These are phyloP conservation scores for Hyles vespertilio DNA, from an alignment of 1,140 invertebrate species.

Conservation along the genomic window DNA sequence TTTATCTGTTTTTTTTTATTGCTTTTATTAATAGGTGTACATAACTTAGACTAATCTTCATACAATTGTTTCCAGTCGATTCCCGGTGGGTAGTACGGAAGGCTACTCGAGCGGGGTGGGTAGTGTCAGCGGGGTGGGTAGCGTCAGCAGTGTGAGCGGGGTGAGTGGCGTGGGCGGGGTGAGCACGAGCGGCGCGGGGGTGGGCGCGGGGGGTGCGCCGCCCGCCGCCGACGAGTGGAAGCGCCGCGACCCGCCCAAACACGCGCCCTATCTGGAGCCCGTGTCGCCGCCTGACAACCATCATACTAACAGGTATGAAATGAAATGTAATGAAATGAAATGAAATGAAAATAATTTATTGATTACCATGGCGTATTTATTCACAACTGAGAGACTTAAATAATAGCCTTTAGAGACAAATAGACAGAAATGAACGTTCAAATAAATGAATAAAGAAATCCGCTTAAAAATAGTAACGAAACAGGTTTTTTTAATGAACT, in stretches of 20 bases:
- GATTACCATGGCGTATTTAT: too few species aligned
- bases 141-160: slow-evolving; percentile 23
- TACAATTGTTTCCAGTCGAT: slow-evolving; percentile 29
- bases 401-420: too few species aligned
- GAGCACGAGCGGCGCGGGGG: slow-evolving; percentile 11
- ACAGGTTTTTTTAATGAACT: too few species aligned
- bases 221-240: slow-evolving; percentile 37
- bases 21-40: too few species aligned
- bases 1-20: too few species aligned
- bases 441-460: too few species aligned
- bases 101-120: slow-evolving; percentile 9
- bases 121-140: slow-evolving; percentile 5
- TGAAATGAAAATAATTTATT: too few species aligned
- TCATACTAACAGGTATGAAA: slow-evolving; percentile 47
- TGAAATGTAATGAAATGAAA: not conserved
- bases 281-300: slow-evolving; percentile 77
- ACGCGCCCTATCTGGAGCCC: slow-evolving; percentile 76
- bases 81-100: slow-evolving; percentile 30
- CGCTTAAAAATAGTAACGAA: too few species aligned
- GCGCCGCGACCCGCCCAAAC: slow-evolving; percentile 52
- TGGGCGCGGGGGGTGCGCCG: slow-evolving; percentile 30
- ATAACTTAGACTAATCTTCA: not conserved
- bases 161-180: slow-evolving; percentile 5
- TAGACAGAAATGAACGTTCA: too few species aligned
- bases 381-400: too few species aligned